Base-by-base conservation (phyloP, 2,888 invertebrate species). In the Parelbella ahira region DNA sequence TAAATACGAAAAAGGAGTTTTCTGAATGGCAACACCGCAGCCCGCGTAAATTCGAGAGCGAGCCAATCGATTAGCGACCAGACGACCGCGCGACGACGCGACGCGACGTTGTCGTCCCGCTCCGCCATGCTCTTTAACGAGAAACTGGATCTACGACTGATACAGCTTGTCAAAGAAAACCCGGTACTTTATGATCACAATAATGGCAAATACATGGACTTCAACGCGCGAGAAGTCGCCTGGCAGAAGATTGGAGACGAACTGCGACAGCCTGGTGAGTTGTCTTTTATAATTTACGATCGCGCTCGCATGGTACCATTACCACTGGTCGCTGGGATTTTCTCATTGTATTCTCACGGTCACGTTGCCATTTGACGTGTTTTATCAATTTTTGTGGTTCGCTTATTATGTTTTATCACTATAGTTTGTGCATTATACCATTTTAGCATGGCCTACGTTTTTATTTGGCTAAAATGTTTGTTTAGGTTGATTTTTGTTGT, bases 171-270 rank as follows among this genome's bases (percentile, higher is more conserved):
- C 2, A 67, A 65, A 25, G 68, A 74, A 1, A 68, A 78, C 33
- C 66, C 79, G 0, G 74, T 81, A 5, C 38, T 86, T 0, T 86
- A 86, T 52, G 79, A 87, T 41, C 60, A 60, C 29, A 77, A 69
- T 44, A 64, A 84, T 53, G 56, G 53, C 0, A 75, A 77, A 41
- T 86, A 87, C 41, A 79, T 83, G 78, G 82, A 87, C 49, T 80
- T 78, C 36, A 84, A 87, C 23, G 58, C 75, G 0, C 62, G 86
- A 5, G 86, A 86, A 41, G 86, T 86, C 9, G 71, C 78, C 1
- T 87, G 86, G 86, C 86, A 87, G 54, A 81, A 69, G 54, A 86
- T 87, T 15, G 86, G 86, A 2, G 86, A 87, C 45, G 77, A 76
- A 38, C 51, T 87, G 9, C 69, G 76, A 48, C 64, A 67, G 38